Evolutionary conservation across 1,140 invertebrate genomes (phyloP).

Genomic region (Scaptomyza montana): DNA sequence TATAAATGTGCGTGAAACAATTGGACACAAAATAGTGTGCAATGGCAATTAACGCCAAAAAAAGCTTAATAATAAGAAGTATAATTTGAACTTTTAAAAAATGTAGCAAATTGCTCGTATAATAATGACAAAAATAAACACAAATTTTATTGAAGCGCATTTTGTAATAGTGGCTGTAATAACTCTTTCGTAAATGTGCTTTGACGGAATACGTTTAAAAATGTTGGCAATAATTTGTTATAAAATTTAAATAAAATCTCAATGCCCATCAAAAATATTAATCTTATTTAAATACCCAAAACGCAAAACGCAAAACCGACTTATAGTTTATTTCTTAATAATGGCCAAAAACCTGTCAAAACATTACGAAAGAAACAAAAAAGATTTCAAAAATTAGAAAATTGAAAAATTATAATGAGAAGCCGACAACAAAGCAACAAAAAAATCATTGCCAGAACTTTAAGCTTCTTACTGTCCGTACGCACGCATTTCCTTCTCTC

Average conservation of each 20-base stretch:
- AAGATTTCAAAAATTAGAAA: slow-evolving; percentile 17
- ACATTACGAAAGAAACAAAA: slow-evolving; percentile 1
- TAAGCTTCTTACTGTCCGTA: slow-evolving; percentile 22
- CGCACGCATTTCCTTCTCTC: background rate
- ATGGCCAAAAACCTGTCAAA: background rate
- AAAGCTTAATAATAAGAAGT: too few relatives aligned
- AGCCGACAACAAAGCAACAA: slow-evolving; percentile 13
- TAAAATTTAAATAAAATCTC: background rate
- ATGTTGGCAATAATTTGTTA: background rate
- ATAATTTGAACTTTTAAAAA: slow-evolving; percentile 60
- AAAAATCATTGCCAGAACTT: slow-evolving; percentile 30
- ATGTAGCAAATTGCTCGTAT: slow-evolving; percentile 51
- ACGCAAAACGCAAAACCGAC: slow-evolving; percentile 8
- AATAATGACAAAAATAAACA: slow-evolving; percentile 36
- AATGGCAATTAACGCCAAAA: slow-evolving; percentile 46
- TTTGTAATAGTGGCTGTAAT: slow-evolving; percentile 5
- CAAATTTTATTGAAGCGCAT: slow-evolving; percentile 26
- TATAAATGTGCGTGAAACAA: slow-evolving; percentile 32
- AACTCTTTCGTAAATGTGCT: slow-evolving; percentile 28
- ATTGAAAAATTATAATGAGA: slow-evolving; percentile 22
- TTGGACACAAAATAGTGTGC: slow-evolving; percentile 32
- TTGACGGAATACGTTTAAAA: slow-evolving; percentile 8
- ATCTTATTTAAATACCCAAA: background rate
- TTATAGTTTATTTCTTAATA: slow-evolving; percentile 12
- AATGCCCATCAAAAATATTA: background rate